phyloP scores from a whole-genome alignment of 2,113 vertebrate species.

The Atractosteus spatula region DNA sequence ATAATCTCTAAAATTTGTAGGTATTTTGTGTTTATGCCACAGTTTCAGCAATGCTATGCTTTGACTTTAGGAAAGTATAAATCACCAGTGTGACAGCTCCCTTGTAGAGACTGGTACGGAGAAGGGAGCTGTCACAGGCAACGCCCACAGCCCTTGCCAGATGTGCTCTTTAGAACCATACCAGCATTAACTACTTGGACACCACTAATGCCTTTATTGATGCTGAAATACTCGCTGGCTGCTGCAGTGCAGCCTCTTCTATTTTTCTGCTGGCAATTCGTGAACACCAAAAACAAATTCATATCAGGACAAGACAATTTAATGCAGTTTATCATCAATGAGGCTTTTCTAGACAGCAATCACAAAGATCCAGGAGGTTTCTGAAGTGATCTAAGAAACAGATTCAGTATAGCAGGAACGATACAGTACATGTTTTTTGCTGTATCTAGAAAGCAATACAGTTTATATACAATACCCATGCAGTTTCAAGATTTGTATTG shows the following conservation, averaged over 20 bases:
- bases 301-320: too few species aligned
- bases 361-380: too few species aligned
- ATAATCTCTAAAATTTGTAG: slow-evolving; percentile 80
- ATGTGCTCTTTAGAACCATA: slow-evolving; percentile 66
- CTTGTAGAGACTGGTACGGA: slow-evolving; percentile 89
- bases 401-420: too few species aligned
- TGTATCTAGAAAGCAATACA: too few species aligned
- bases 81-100: slow-evolving; percentile 84
- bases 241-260: slow-evolving; percentile 4
- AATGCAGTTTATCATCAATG: too few species aligned
- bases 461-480: too few species aligned
- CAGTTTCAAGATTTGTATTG: too few species aligned
- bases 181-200: slow-evolving; percentile 42
- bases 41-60: slow-evolving; percentile 83
- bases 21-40: slow-evolving; percentile 85
- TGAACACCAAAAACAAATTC: not conserved
- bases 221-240: slow-evolving; percentile 55
- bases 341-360: too few species aligned
- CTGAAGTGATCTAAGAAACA: too few species aligned
- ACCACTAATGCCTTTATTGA: slow-evolving; percentile 52
- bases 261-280: slow-evolving; percentile 10
- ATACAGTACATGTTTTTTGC: too few species aligned
- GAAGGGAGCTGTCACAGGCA: slow-evolving; percentile 74
- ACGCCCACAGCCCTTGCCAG: slow-evolving; percentile 78
- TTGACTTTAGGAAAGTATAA: slow-evolving; percentile 82